Base-by-base conservation (phyloP, 2,888 invertebrate genomes). In the Agriopis marginaria region DNA sequence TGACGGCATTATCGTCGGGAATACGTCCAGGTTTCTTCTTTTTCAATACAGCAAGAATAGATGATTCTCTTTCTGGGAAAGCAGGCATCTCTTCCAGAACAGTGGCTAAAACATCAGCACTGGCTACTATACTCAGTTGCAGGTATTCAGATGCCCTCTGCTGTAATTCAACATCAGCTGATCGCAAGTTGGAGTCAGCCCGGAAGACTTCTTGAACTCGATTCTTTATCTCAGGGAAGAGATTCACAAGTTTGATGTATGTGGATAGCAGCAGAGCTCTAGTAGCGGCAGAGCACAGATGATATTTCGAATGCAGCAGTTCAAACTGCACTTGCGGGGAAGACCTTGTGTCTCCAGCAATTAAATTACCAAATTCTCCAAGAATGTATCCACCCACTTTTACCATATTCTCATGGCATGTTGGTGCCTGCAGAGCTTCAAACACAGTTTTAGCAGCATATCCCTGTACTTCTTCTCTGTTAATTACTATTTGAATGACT, bases 381-480 rank as follows among this genome's bases (percentile, higher is more conserved):
- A 99, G 95, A 82, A 99, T 99, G 85, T 99, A 99, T 64, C 99
- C 99, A 72, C 99, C 99, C 66, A 99, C 99, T 96, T 99, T 99
- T 1, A 99, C 99, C 99, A 99, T 99, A 90, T 99, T 99, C 93
- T 99, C 99, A 89, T 99, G 99, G 86, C 99, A 99, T 40, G 99
- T 99, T 23, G 99, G 99, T 45, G 99, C 99, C 95, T 99, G 99
- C 64, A 99, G 94, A 68, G 99, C 99, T 95, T 99, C 99, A 95
- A 99, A 99, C 39, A 99, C 99, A 65, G 99, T 99, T 95, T 99
- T 99, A 61, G 99, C 99, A 71, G 99, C 99, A 94, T 99, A 99
- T 23, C 99, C 99, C 93, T 99, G 99, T 2, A 99, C 99, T 93
- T 99, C 99, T 89, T 99, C 99, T 82, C 99, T 96, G 89, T 99